A percentile compares a stretch with the other conserved stretches of the same genome.
Conservation (phyloP, 2,113 vertebrate species). For the Scolopax mira region DNA sequence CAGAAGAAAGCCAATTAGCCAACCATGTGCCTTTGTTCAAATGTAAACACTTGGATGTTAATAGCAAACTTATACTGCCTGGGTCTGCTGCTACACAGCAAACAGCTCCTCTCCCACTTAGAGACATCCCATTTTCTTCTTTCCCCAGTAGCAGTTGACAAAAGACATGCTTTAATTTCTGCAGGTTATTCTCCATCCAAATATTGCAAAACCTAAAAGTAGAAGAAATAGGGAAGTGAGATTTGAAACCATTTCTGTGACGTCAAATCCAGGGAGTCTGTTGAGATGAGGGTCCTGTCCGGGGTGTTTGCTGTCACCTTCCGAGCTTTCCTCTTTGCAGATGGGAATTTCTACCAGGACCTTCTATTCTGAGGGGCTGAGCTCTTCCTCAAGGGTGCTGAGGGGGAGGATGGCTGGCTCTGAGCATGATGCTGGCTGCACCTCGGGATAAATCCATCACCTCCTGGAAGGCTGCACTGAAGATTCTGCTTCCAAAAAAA, state of each 20-base stretch:
- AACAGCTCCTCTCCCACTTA: background rate
- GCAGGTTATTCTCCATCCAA: background rate
- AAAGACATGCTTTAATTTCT: background rate
- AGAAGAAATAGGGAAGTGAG: background rate
- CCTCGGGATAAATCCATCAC: background rate
- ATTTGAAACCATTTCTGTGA: background rate
- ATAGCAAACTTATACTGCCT: background rate
- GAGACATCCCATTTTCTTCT: background rate
- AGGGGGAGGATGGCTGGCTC: background rate
- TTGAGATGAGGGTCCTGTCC: background rate
- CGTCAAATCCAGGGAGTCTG: background rate
- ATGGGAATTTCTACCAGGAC: background rate
- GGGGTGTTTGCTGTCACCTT: background rate
- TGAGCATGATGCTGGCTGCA: rapidly evolving
- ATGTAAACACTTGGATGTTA: background rate
- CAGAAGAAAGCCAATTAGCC: background rate
- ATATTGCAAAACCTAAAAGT: background rate
- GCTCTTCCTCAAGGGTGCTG: background rate
- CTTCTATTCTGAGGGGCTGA: background rate
- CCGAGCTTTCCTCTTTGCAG: background rate
- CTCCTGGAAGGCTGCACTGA: background rate
- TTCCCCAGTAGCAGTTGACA: background rate
- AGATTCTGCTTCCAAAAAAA: background rate
- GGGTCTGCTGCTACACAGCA: background rate
- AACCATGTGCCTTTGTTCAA: background rate